Conservation (phyloP, 2,888 invertebrate species). For the Clitarchus hookeri region DNA sequence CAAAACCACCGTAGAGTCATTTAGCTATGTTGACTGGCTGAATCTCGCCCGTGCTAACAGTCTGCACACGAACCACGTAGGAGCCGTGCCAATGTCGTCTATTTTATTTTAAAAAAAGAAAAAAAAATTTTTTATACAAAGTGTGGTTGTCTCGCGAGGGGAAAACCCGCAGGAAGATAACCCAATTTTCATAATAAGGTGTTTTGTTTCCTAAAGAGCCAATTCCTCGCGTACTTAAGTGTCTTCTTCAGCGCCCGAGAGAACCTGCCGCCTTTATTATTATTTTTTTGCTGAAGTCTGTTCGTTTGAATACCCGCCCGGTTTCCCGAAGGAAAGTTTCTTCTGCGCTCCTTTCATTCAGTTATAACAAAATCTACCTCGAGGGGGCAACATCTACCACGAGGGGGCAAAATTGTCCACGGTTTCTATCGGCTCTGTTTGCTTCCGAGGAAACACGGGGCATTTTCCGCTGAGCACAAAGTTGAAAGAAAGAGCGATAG, state of each 20-base stretch:
- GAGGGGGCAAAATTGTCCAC: neutral
- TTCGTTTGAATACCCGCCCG: neutral
- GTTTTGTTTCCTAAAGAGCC: neutral
- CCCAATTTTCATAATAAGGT: neutral
- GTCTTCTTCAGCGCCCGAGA: neutral
- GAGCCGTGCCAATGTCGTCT: no score
- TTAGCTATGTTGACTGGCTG: no score
- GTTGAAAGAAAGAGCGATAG: neutral
- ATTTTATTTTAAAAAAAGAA: neutral
- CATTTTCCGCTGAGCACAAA: neutral
- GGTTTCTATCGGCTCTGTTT: neutral
- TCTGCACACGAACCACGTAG: no score
- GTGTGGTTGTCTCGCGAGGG: neutral
- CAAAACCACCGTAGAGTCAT: no score
- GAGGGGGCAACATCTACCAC: no score
- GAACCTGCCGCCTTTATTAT: no score
- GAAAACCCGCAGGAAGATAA: neutral
- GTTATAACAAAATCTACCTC: neutral
- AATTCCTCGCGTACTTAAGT: no score
- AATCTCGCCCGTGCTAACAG: no score
- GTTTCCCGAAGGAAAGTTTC: neutral
- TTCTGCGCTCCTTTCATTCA: neutral
- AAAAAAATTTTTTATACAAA: neutral
- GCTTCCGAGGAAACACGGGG: no score
- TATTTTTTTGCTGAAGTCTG: no score